Base-by-base conservation (phyloP, 2,113 vertebrate genomes). In the Mugil cephalus region DNA sequence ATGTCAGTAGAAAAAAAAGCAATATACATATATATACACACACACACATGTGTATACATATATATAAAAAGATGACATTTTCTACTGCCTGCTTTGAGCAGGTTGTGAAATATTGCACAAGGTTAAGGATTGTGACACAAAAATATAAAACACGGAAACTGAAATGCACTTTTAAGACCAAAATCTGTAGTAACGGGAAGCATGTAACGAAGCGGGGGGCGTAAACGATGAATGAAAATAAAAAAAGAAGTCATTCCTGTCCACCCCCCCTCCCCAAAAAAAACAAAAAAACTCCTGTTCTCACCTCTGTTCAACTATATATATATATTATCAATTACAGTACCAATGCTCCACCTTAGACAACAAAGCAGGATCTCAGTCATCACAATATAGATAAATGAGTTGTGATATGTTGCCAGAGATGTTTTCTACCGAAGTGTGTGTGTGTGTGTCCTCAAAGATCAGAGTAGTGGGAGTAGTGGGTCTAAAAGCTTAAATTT, bases 41-140 rank as follows among this genome's bases (percentile, higher is more conserved):
- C n/a, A n/a, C n/a, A n/a, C n/a, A n/a, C n/a, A n/a, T n/a, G n/a
- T n/a, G n/a, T n/a, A n/a, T n/a, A 0, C 0, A 24, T 39, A 68
- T 47, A 36, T 30, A 12, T 39, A 30, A 30, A 30, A 36, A 18
- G 30, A 63, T 35, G 70, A 80, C 60, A 79, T 64, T 53, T 36
- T 71, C 48, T 66, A 56, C 74, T 35, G 61, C 63, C 58, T 80
- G 82, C 79, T 75, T 70, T 40, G 9, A 76, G 82, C 80, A 84
- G 70, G 69, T 62, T 30, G 45, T 13, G 3, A 80, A 85, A 82
- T 90, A 90, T 87, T 91, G 90, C 90, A 91, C 90, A 87, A 71
- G 66, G 67, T 73, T 78, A 65, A 73, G 51, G 48, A 68, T 47
- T 13, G 21, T 53, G 79, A 82, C 52, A 75, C 48, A 74, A 67